Base-by-base conservation (phyloP, 2,888 invertebrate genomes). In the Acleris cristana region DNA sequence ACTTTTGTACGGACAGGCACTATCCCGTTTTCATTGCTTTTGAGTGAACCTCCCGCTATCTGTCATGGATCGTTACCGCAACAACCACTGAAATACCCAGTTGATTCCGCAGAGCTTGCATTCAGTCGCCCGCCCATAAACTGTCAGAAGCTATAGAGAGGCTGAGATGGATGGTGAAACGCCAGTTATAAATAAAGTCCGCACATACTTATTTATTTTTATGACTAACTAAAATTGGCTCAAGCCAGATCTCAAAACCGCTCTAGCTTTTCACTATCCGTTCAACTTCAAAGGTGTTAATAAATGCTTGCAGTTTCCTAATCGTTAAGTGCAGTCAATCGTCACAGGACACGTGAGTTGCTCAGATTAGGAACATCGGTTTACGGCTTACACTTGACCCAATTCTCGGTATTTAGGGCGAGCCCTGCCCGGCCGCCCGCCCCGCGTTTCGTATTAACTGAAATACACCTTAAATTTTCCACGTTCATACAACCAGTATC, bases 361-460 rank as follows among this genome's bases (percentile, higher is more conserved):
- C 53, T 21, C 16, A 53, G 67, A 63, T 66, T 67, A 67, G 67
- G 62, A 63, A 49, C 57, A 63, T 57, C 67, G 57, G 48, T 63
- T 63, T 58, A 73, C 75, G 74, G 75, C 77, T 75, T 89, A 88
- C 84, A 86, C 90, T 90, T 91, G 90, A 91, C 90, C 90, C 71
- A 87, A 72, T 82, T 90, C 52, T 53, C 54, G 70, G 72, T 76
- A 91, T 85, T 78, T 89, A 86, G 90, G 89, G 80, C 86, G 76
- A 56, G 71, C 69, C 63, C 74, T 79, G 76, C 75, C 58, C 65
- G 65, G 77, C 81, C 81, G 79, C 75, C 75, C 77, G 74, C 73
- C 76, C 74, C 71, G 49, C 64, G 64, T 70, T 59, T 59, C 65
- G 62, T 56, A 61, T 69, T 71, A 59, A 58, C 68, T 55, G 64